These are phyloP conservation scores for Perccottus glenii DNA, from an alignment of 2,113 vertebrate species.

Conservation along the genomic window DNA sequence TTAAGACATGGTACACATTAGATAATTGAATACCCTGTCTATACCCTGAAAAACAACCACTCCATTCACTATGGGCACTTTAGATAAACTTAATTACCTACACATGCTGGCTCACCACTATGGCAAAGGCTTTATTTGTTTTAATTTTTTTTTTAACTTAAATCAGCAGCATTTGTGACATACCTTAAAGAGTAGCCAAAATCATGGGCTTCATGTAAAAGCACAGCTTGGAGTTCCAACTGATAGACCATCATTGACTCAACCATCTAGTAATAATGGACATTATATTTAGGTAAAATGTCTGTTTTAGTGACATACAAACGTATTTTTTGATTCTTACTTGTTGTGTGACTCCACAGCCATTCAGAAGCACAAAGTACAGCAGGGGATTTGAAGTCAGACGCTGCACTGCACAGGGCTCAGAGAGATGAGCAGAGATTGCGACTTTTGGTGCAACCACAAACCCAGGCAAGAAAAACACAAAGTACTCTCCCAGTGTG, in stretches of 20 bases:
- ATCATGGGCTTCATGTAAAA: neutral
- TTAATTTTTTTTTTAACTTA: too few relatives aligned
- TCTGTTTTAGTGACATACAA: neutral
- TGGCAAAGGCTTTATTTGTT: too few relatives aligned
- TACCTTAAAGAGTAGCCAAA: constrained; percentile 49
- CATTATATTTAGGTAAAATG: neutral
- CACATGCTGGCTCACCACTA: too few relatives aligned
- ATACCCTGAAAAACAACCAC: too few relatives aligned
- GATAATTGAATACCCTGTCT: too few relatives aligned
- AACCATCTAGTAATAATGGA: constrained; percentile 27
- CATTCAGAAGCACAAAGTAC: constrained; percentile 50
- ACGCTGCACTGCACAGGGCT: constrained; percentile 43
- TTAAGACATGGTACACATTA: too few relatives aligned
- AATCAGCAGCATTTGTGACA: neutral
- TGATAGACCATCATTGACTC: constrained; percentile 31
- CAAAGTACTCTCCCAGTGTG: constrained; percentile 38
- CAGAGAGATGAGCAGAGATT: neutral
- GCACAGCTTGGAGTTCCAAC: constrained; percentile 38
- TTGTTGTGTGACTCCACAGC: constrained; percentile 51
- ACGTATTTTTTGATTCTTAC: constrained; percentile 35
- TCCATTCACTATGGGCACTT: too few relatives aligned
- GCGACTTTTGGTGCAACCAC: constrained; percentile 30
- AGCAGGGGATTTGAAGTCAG: constrained; percentile 52
- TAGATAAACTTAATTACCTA: too few relatives aligned
- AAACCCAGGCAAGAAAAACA: constrained; percentile 51